phyloP scores from a whole-genome alignment of 2,888 invertebrate genomes.

The Hololepta plana region DNA sequence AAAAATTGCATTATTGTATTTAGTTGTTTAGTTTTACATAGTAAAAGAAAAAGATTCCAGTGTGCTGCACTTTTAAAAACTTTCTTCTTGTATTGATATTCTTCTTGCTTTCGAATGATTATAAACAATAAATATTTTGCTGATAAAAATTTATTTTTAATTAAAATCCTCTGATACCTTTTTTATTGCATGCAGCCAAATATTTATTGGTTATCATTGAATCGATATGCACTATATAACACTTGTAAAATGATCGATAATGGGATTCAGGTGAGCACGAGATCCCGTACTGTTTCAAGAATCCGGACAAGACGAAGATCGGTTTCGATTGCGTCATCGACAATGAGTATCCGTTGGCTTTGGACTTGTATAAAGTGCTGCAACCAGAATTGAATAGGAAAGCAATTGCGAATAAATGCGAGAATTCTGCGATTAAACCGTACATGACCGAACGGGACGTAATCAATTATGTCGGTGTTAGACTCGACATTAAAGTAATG shows the following conservation, averaged over 20 bases:
- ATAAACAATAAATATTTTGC: slow-evolving; percentile 32
- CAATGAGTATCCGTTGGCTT: slow-evolving; percentile 40
- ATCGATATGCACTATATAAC: neutral
- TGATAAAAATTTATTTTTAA: too few relatives aligned
- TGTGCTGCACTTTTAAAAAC: too few relatives aligned
- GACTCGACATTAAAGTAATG: too few relatives aligned
- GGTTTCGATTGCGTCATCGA: slow-evolving; percentile 49
- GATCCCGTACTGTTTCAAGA: slow-evolving; percentile 1
- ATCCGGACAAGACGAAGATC: too few relatives aligned
- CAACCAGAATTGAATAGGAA: slow-evolving; percentile 42
- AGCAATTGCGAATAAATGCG: slow-evolving; percentile 38
- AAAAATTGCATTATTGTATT: too few relatives aligned
- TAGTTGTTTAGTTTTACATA: too few relatives aligned
- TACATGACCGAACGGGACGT: slow-evolving; percentile 46
- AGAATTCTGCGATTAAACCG: slow-evolving; percentile 30
- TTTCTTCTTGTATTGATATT: too few relatives aligned
- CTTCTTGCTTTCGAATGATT: too few relatives aligned
- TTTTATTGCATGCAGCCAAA: slow-evolving; percentile 7
- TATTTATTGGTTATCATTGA: slow-evolving; percentile 1
- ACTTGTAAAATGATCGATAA: slow-evolving; percentile 1
- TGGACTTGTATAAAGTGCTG: slow-evolving; percentile 42
- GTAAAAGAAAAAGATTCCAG: too few relatives aligned
- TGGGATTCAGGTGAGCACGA: too few relatives aligned
- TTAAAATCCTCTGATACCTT: slow-evolving; percentile 10
- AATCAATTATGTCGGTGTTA: too few relatives aligned